Percentiles rank a stretch among this genome's conserved stretches.
Conservation (phyloP, 2,797 vertebrate species). For the Chloroceryle amazona region DNA sequence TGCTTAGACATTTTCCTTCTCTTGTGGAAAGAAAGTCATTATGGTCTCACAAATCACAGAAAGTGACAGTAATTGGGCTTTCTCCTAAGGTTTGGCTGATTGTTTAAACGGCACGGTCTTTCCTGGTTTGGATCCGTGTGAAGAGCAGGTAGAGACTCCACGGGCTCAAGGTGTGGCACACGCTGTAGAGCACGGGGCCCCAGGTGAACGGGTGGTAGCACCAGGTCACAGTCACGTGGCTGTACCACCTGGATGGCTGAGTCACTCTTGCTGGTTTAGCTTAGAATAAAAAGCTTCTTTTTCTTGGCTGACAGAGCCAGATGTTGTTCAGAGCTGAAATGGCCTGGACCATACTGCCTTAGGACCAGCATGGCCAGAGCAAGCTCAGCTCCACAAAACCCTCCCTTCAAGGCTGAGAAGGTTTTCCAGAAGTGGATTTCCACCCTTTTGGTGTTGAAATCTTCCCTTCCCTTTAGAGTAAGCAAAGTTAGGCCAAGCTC, state of each 20-base stretch:
- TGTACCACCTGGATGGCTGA: neutral
- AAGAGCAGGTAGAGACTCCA: neutral
- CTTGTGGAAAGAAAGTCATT: neutral
- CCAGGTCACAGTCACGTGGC: neutral
- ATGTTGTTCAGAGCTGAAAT: neutral
- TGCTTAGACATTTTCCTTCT: neutral
- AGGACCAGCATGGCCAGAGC: neutral
- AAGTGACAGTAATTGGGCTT: neutral
- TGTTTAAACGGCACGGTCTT: neutral
- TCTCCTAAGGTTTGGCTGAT: neutral
- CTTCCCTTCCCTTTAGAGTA: neutral
- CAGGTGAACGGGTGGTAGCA: neutral
- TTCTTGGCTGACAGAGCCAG: neutral
- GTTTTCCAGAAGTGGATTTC: neutral
- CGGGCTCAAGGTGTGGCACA: fast-evolving
- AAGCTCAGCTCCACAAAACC: neutral
- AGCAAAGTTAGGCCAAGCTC: neutral
- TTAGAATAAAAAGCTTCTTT: neutral
- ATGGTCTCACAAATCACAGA: neutral
- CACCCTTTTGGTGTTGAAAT: neutral
- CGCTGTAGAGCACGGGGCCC: fast-evolving
- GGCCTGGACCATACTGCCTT: neutral
- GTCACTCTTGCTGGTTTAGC: neutral
- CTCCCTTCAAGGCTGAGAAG: neutral
- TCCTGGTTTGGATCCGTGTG: neutral